Evolutionary conservation across 2,797 vertebrate species (phyloP).

Genomic region (Acestrorhynchus altus): DNA sequence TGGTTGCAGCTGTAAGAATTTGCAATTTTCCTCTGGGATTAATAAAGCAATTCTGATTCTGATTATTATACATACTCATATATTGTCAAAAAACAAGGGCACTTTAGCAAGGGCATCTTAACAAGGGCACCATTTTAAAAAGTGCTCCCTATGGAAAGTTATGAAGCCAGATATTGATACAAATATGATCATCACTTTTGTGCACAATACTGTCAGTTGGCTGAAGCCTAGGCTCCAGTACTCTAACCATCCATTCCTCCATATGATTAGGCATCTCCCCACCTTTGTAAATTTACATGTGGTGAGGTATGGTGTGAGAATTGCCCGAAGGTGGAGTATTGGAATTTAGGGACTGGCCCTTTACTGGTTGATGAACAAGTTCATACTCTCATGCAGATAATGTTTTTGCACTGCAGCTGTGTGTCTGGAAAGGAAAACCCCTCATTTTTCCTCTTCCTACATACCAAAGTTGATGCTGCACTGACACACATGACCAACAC

Average conservation of each 20-base stretch:
- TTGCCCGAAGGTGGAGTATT: slow-evolving; percentile 5
- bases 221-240: background rate
- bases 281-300: background rate
- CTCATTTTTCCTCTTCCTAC: background rate
- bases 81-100: no score
- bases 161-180: no score
- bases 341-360: background rate
- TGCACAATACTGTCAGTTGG: no score
- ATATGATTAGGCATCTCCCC: background rate
- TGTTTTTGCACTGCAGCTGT: background rate
- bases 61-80: no score
- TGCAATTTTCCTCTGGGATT: no score
- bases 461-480: background rate
- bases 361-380: background rate
- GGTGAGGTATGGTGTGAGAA: slow-evolving; percentile 5
- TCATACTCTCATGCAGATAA: background rate
- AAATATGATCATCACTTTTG: no score
- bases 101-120: no score
- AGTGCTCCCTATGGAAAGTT: no score
- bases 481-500: background rate
- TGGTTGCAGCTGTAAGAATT: no score
- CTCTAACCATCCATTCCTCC: background rate
- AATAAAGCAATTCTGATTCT: no score
- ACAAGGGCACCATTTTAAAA: no score
- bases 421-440: background rate